A percentile compares a stretch with the other conserved stretches of the same genome.
These are phyloP conservation scores for Cosmia pyralina DNA, from an alignment of 2,888 invertebrate genomes.

Conservation along the genomic window DNA sequence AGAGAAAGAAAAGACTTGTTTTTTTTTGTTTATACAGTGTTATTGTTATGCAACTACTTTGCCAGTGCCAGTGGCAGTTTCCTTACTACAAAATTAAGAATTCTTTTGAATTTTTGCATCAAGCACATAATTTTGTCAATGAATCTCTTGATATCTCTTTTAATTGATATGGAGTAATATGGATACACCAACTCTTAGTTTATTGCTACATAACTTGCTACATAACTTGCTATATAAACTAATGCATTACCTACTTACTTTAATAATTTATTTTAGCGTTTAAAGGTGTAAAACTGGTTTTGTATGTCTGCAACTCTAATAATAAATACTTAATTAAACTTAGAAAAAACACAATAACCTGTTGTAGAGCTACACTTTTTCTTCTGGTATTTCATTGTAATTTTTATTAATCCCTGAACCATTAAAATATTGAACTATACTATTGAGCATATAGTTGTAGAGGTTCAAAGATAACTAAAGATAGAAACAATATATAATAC, in stretches of 20 bases:
- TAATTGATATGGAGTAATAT: too few relatives aligned
- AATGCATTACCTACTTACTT: too few relatives aligned
- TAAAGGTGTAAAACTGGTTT: constrained; percentile 13
- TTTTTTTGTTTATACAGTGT: constrained; percentile 9
- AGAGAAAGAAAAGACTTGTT: constrained; percentile 13
- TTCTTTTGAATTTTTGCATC: too few relatives aligned
- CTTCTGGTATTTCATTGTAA: neutral
- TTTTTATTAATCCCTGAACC: neutral
- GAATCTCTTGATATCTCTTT: neutral
- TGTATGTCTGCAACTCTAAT: neutral
- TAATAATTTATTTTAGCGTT: neutral
- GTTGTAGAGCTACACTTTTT: neutral
- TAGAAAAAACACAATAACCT: too few relatives aligned
- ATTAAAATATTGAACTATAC: neutral
- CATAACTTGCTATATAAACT: neutral
- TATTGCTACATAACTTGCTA: neutral
- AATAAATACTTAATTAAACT: neutral
- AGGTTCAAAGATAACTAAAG: neutral
- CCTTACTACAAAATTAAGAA: neutral
- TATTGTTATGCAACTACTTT: constrained; percentile 14
- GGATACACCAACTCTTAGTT: neutral
- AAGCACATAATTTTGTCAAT: neutral
- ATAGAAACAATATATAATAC: neutral
- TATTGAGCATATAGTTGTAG: neutral
- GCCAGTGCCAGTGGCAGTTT: neutral